phyloP scores from a whole-genome alignment of 1,140 invertebrate genomes.

The Nixonia krombeini region DNA sequence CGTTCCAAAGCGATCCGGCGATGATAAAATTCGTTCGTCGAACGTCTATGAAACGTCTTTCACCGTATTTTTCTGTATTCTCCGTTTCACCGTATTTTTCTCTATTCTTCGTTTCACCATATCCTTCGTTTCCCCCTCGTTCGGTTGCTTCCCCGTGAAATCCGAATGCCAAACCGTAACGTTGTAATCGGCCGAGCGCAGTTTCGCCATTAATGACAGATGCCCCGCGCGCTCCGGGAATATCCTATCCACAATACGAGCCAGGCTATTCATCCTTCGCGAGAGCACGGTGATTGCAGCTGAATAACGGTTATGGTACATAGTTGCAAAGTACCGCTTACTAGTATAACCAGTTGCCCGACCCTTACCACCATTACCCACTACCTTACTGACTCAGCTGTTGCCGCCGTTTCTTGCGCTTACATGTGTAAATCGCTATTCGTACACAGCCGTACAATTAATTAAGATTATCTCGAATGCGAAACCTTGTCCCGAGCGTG shows the following conservation, averaged over 20 bases:
- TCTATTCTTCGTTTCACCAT: too few species aligned
- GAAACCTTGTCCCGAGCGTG: background rate
- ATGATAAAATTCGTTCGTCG: too few species aligned
- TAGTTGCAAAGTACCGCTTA: constrained; percentile 40
- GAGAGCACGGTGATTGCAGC: constrained; percentile 36
- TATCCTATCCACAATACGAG: constrained; percentile 29
- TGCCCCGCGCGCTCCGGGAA: constrained; percentile 9
- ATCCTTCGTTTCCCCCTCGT: constrained; percentile 14
- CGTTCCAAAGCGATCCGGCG: too few species aligned
- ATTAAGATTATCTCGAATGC: constrained; percentile 3
- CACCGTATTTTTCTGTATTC: too few species aligned
- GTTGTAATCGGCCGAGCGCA: constrained; percentile 34
- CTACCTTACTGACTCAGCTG: constrained; percentile 31
- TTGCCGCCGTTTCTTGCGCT: constrained; percentile 1
- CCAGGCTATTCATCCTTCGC: constrained; percentile 42
- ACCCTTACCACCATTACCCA: constrained; percentile 40
- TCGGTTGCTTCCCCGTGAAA: constrained; percentile 34
- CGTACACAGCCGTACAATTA: constrained; percentile 13
- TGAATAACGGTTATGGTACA: constrained; percentile 38
- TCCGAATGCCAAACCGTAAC: constrained; percentile 43
- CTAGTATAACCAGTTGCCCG: constrained; percentile 23
- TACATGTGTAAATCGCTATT: constrained; percentile 21
- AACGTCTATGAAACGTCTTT: too few species aligned
- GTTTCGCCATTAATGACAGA: constrained; percentile 49
- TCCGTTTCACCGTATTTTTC: too few species aligned